Base-by-base conservation (phyloP, 2,888 invertebrate species). In the Eupelmus urozonus region DNA sequence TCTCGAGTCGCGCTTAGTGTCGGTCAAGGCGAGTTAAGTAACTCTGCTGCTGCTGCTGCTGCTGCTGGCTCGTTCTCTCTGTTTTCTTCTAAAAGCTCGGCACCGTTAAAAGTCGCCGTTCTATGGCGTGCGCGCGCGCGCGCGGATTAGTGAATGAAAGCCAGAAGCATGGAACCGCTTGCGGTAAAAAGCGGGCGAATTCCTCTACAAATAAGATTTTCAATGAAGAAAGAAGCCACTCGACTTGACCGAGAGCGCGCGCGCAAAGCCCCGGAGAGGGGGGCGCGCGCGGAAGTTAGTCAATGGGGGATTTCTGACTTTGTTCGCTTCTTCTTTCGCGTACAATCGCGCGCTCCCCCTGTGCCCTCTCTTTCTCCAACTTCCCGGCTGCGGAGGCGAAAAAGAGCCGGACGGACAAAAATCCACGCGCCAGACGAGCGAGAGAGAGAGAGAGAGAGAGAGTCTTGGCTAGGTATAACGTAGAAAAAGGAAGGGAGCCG, bases 291-390 rank as follows among this genome's bases (percentile, higher is more conserved):
- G 79, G 76, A 79, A 79, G 79, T 79, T 79, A 76, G 76, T 79
- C 76, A 79, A 79, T 79, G 79, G 79, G 76, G 79, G 79, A 76
- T 79, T 76, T 76, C 79, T 70, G 79, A 79, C 79, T 79, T 79
- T 79, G 76, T 79, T 51, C 76, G 20, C 69, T 66, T 71, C 72
- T 60, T 45, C 78, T 59, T 59, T 59, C 78, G 53, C 29, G 55
- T 55, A 74, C 69, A 74, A 74, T 70, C 55, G 74, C 62, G 40
- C 45, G n/a, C 20, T 42, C 29, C 51, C 29, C 23, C 2, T 13
- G 9, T 16, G 20, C 40, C 63, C 63, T 63, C n/a, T 63, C 60
- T 72, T 27, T 23, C 20, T 23, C 20, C 4, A 20, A 53, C 20
- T 18, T 63, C 25, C 3, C 9, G n/a, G 25, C 18, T n/a, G n/a